These are phyloP conservation scores for Meriones unguiculatus DNA, from an alignment of 2,113 vertebrate genomes.

Conservation along the genomic window DNA sequence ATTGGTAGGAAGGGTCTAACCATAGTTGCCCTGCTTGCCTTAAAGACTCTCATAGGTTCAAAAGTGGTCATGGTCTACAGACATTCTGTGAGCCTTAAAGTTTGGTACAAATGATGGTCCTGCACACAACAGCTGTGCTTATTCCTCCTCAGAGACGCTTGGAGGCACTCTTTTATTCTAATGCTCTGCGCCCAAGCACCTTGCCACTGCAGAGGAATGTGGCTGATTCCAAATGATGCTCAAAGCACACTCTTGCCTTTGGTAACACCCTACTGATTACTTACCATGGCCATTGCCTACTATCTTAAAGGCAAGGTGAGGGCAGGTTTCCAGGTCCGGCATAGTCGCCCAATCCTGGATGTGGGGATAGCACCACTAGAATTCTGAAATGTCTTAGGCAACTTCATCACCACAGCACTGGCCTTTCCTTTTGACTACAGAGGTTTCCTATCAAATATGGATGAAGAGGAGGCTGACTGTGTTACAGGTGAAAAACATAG, in stretches of 20 bases:
- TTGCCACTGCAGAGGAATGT: neutral
- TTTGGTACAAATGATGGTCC: neutral
- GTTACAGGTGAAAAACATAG: constrained; percentile 63
- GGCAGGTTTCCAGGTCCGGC: neutral
- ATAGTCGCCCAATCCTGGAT: neutral
- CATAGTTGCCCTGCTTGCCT: neutral
- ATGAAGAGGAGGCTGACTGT: constrained; percentile 36
- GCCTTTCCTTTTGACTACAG: neutral
- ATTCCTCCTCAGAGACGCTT: neutral
- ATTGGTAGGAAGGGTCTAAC: neutral
- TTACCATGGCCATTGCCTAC: too few relatives aligned
- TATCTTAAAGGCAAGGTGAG: neutral
- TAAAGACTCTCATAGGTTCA: neutral
- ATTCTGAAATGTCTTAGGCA: neutral
- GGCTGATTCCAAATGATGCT: neutral
- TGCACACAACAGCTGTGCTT: neutral
- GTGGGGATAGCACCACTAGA: neutral
- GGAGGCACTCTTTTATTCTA: neutral
- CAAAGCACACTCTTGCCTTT: neutral
- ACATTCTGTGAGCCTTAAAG: neutral
- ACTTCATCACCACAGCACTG: neutral
- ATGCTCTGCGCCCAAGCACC: neutral
- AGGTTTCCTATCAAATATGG: constrained; percentile 65
- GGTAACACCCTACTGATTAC: neutral
- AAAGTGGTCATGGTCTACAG: neutral